Evolutionary conservation across 1,140 invertebrate genomes (phyloP).

Genomic region (Euura saliciscinereae): DNA sequence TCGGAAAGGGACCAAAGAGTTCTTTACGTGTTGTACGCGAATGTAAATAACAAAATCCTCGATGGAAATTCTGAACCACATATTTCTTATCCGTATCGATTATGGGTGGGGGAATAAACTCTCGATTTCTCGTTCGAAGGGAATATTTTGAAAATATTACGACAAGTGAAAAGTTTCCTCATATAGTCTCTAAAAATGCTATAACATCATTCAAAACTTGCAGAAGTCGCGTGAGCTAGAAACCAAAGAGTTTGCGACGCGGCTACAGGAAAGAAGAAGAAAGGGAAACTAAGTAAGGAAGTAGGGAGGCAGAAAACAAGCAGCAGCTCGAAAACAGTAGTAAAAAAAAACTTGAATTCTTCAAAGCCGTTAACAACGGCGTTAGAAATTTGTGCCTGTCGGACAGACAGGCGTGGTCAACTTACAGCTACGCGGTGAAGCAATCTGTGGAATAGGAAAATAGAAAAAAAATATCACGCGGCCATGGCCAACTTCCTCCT

Average conservation of each 20-base stretch:
- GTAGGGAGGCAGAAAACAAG: neutral
- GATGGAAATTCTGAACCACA: too few relatives aligned
- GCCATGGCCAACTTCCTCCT: conserved; percentile 33
- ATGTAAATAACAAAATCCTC: too few relatives aligned
- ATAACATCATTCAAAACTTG: too few relatives aligned
- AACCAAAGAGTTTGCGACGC: neutral
- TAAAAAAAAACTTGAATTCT: conserved; percentile 17
- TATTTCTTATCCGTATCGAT: too few relatives aligned
- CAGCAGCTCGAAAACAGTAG: neutral
- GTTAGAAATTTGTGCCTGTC: conserved; percentile 24
- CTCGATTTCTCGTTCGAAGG: too few relatives aligned
- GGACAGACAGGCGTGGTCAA: conserved; percentile 27
- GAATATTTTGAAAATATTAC: too few relatives aligned
- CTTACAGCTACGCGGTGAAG: conserved; percentile 26
- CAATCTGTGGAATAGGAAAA: conserved; percentile 42
- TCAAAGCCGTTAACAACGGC: conserved; percentile 19
- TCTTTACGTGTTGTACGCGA: too few relatives aligned
- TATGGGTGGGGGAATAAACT: too few relatives aligned
- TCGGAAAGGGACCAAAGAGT: too few relatives aligned
- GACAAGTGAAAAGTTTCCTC: too few relatives aligned
- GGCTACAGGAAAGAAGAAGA: neutral
- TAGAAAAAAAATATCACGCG: conserved; percentile 20
- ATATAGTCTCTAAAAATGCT: too few relatives aligned
- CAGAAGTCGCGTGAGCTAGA: too few relatives aligned
- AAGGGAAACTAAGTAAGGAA: neutral